Base-by-base conservation (phyloP, 1,140 invertebrate genomes). In the Ruditapes philippinarum region DNA sequence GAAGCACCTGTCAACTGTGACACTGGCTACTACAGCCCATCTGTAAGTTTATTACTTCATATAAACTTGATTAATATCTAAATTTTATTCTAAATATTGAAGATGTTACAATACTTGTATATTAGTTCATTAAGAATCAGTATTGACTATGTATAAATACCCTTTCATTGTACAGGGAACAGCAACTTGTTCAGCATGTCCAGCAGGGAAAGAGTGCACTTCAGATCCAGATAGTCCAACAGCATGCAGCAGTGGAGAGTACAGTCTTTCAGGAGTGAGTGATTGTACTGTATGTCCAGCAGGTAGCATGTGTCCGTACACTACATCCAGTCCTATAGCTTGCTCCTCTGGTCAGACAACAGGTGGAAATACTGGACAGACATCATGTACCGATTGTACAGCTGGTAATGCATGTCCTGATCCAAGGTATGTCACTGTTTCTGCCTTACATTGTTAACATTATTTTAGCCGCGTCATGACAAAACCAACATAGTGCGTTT, bases 291-390 rank as follows among this genome's bases (percentile, higher is more conserved):
- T 51, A 0, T 95, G 95, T 89, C 94, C 95, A 3, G 36, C 91
- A 22, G 95, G 94, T n/a, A 90, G 87, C 57, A 91, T 92, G 88
- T 95, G 95, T 73, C 94, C 94, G 2, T 94, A 93, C 90, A 88
- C 90, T 19, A 91, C 83, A 85, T 76, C 91, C 0, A 76, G 76
- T 5, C 94, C 94, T 22, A 93, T 95, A 28, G 57, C 85, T 9
- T 95, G 95, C 76, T 76, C 89, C n/a, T 45, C 65, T 19, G 95
- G 95, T 7, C 89, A 76, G 36, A 91, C 92, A 82, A 93, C 95
- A 38, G 79, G 74, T 54, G 94, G 93, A n/a, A 28, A 60, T 17
- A 70, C 73, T 4, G 89, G 89, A 22, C 70, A 83, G 9, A 92
- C 88, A 17, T 42, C 91, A 1, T 95, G 95, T 83, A 93, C 93